Evolutionary conservation across 1,140 invertebrate species (phyloP).

Genomic region (Brachionus plicatilis): DNA sequence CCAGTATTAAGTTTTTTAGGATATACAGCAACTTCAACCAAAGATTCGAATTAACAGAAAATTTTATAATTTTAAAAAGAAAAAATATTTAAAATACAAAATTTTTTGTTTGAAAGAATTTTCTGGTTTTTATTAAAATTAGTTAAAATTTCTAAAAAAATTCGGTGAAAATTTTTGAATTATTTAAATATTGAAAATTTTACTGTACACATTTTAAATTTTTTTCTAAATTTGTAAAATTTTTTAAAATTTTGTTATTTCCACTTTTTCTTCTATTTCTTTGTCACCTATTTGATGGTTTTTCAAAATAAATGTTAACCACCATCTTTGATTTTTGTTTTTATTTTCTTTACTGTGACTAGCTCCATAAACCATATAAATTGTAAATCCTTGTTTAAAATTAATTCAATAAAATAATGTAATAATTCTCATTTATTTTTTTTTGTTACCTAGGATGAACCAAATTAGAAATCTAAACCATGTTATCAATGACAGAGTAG

Average conservation of each 20-base stretch:
- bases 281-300: neutral
- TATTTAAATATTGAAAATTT: too few species aligned
- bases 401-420: neutral
- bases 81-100: too few species aligned
- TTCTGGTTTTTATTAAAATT: too few species aligned
- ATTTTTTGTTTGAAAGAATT: too few species aligned
- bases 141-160: neutral
- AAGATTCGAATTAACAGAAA: too few species aligned
- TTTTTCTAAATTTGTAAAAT: neutral
- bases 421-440: neutral
- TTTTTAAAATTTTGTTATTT: neutral
- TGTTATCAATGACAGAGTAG: constrained; percentile 71
- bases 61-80: too few species aligned
- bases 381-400: neutral
- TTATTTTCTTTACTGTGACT: neutral
- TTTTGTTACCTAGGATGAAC: constrained; percentile 61
- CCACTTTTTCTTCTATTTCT: neutral
- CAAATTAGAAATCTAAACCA: constrained; percentile 80
- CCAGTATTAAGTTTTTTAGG: too few species aligned
- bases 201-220: neutral
- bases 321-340: neutral
- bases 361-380: neutral
- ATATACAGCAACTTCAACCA: too few species aligned
- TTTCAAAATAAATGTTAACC: neutral
- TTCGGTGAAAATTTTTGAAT: neutral